phyloP scores from a whole-genome alignment of 2,888 invertebrate genomes.

The Andrena bucephala region DNA sequence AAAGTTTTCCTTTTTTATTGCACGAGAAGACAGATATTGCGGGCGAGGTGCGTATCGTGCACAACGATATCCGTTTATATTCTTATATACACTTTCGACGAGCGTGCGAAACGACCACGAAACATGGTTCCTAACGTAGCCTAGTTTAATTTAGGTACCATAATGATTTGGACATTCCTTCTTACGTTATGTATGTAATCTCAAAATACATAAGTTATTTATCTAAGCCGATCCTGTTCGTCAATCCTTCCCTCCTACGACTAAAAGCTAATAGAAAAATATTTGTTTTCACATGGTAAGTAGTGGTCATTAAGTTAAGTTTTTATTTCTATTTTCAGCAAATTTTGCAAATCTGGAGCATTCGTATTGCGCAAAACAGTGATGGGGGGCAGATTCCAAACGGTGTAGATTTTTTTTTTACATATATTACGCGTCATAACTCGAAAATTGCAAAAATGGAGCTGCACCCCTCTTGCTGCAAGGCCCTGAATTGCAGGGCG shows the following conservation, averaged over 20 bases:
- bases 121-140: conserved; percentile 39
- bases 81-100: conserved; percentile 8
- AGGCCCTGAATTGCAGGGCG: no score
- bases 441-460: no score
- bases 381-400: no score
- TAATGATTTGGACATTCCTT: conserved; percentile 49
- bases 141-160: conserved; percentile 39
- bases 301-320: no score
- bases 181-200: conserved; percentile 37
- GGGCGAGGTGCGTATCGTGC: background rate
- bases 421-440: no score
- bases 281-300: no score
- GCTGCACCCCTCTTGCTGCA: no score
- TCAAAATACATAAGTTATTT: conserved; percentile 55
- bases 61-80: background rate
- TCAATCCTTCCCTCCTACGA: background rate
- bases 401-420: no score
- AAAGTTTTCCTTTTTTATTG: background rate
- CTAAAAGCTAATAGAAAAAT: no score
- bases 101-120: conserved; percentile 27
- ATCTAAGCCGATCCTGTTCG: conserved; percentile 5
- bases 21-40: background rate
- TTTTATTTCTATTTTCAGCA: no score
- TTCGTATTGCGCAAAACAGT: no score
- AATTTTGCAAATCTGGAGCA: no score